Percentiles rank a stretch among this genome's conserved stretches.
phyloP scores from a whole-genome alignment of 53 echinoderm and acorn worm genomes.

The Zoroaster sp. region DNA sequence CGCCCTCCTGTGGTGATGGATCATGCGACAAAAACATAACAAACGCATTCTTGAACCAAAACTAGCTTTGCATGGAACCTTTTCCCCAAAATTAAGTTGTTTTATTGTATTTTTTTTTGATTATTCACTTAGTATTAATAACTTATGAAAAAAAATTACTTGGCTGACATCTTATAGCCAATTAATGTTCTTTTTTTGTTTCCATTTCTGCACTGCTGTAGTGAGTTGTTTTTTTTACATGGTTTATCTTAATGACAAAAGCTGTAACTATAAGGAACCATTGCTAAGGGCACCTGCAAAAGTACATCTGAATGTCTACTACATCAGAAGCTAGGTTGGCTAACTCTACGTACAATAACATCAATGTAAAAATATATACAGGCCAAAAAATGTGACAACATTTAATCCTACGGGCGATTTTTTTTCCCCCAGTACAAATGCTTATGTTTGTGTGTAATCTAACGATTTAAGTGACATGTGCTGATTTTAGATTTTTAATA shows the following conservation, averaged over 20 bases:
- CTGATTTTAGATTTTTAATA: too few species aligned
- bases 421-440: background rate
- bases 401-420: too few species aligned
- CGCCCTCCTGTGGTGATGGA: too few species aligned
- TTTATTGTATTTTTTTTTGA: background rate
- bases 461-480: background rate
- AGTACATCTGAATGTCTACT: background rate
- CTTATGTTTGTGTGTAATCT: background rate
- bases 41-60: too few species aligned
- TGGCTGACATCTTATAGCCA: background rate
- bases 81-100: too few species aligned
- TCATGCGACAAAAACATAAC: too few species aligned
- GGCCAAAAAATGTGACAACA: slow-evolving; percentile 28
- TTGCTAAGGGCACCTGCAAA: background rate
- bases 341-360: background rate
- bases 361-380: slow-evolving; percentile 40
- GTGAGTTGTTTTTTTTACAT: background rate
- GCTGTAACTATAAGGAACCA: background rate
- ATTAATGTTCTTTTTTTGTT: background rate
- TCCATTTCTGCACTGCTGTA: background rate
- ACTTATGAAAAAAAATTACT: background rate
- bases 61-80: too few species aligned
- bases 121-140: background rate
- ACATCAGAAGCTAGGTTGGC: background rate
- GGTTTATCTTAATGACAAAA: background rate